A percentile compares a stretch with the other conserved stretches of the same genome.
Conservation (phyloP, 2,797 vertebrate species). For the Furcifer pardalis region DNA sequence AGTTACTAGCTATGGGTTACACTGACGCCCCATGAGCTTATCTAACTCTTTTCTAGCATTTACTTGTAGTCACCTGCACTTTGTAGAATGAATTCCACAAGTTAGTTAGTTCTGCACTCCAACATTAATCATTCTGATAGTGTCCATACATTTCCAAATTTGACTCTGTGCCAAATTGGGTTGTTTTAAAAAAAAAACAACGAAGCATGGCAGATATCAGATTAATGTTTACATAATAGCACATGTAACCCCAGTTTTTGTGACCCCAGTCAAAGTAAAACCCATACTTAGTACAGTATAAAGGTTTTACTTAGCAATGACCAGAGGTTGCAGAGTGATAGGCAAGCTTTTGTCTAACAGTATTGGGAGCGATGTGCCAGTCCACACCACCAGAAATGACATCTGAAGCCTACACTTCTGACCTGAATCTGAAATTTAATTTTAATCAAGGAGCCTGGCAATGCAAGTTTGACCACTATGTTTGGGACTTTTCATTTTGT, state of each 20-base stretch:
- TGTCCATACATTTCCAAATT: background rate
- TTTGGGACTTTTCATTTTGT: no score
- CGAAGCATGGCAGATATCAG: background rate
- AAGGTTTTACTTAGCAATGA: no score
- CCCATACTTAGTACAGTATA: background rate
- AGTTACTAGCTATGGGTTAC: background rate
- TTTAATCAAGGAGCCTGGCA: no score
- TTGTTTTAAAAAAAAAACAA: no score
- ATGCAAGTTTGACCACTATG: no score
- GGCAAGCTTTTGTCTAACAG: no score
- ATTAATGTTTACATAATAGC: background rate
- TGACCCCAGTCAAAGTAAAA: background rate
- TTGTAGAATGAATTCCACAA: background rate
- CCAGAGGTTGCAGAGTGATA: no score
- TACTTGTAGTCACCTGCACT: background rate
- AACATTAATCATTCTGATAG: background rate
- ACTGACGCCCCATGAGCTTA: background rate
- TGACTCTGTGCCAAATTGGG: background rate
- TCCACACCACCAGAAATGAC: no score
- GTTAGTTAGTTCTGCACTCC: background rate
- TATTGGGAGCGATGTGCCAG: no score
- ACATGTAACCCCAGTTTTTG: background rate
- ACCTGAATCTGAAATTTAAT: no score
- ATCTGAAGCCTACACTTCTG: no score
- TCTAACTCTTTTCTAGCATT: background rate